Base-by-base conservation (phyloP, 2,888 invertebrate genomes). In the Sminthurides aquaticus region DNA sequence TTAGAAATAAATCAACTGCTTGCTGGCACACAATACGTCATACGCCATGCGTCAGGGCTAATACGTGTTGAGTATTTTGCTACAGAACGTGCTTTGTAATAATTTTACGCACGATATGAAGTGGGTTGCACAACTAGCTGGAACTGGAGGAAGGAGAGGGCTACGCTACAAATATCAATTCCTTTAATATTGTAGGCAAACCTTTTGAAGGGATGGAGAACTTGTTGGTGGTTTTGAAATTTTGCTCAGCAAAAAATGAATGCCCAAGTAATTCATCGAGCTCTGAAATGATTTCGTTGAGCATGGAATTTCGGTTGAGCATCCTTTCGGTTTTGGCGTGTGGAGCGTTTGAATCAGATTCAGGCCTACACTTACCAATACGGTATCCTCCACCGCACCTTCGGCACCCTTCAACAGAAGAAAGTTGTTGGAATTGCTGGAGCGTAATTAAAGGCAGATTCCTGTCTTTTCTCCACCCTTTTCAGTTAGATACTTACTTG, bases 231-330 rank as follows among this genome's bases (percentile, higher is more conserved):
- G 5, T 52, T 22, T 20, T 52, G 20, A 52, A 52, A 52, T 52
- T 20, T 43, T 18, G 58, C 11, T 62, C 67, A 62, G 64, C 66
- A 70, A 72, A 72, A 64, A 67, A 70, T 62, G 71, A 66, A 60
- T 65, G 67, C 59, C 69, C 72, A 61, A 72, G 66, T 61, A 72
- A 69, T 64, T 71, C 72, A 67, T 72, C 72, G 59, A 72, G 69
- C 66, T 72, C 72, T 34, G 72, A 66, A 65, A 72, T 72, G 60
- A 72, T 72, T 64, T 72, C 72, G 27, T 69, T 69, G 67, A 72
- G 71, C 66, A 72, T 59, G 22, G 69, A 69, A 55, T 58, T 34
- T 49, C 56, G 58, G 26, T 63, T 15, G 8, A 18, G 52, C 52
- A 52, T 52, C 22, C 22, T 52, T 15, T 52, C 52, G 20, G 20